Evolutionary conservation across 2,113 vertebrate species (phyloP), one percentile per base, ranked within the genome.

Genomic region (Desmodus rotundus): DNA sequence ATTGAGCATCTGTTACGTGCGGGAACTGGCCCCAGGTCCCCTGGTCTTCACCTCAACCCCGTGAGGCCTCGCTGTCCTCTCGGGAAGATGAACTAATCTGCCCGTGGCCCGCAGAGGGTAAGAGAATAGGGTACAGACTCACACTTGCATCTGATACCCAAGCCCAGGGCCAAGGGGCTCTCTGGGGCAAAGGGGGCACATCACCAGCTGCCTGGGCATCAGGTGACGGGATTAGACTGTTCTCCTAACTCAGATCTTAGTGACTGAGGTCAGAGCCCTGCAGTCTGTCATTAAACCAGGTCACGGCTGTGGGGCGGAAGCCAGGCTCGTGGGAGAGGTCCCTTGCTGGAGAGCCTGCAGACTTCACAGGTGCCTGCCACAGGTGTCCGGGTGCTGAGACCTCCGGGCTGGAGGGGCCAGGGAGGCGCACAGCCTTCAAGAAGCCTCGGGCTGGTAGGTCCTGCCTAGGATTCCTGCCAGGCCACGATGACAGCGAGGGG

Each of bases 401-500:
- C 5, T 63, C 22, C 0, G 54, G 76, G 82, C 31, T 7, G 80
- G 26, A 31, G 17, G 26, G 58, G 19, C 24, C 16, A 36, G 88
- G 61, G 45, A 31, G 38, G n/a, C 19, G 15, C 0, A 13, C 54
- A 33, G 13, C 54, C 70, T 43, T 19, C 31, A 4, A 11, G 1
- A 8, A 67, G 54, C 17, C 63, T 38, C 20, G 1, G 3, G 47
- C 63, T 17, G 31, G 1, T 0, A 6, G 50, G 47, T 24, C 81
- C 47, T 26, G 7, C 43, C 20, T 0, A 2, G 9, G 31, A 41
- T 50, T 70, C 70, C 11, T n/a, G 31, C 52, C 16, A 56, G 41
- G 65, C 28, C 36, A 14, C 4, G 4, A 41, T 1, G 56, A 45
- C 13, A 43, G 70, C 15, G 0, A 0, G 38, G 22, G 56, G 1